Conservation (phyloP, 2,888 invertebrate genomes). For the Didymodactylos carnosus region DNA sequence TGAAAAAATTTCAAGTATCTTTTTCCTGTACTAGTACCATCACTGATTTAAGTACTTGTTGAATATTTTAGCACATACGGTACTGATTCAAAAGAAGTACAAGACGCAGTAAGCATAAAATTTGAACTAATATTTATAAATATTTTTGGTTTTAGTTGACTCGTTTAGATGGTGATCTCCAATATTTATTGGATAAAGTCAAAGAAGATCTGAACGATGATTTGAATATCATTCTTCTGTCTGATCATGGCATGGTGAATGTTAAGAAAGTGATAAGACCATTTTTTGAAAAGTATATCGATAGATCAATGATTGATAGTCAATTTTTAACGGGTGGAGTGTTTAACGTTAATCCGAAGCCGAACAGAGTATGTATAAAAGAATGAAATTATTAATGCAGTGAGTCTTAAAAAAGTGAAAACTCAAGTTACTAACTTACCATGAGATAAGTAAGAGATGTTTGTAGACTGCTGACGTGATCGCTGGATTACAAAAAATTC, state of each 20-base stretch:
- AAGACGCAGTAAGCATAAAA: not conserved
- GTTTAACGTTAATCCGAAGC: not conserved
- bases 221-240: not conserved
- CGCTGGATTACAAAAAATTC: not conserved
- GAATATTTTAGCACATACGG: too few species aligned
- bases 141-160: not conserved
- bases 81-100: not conserved
- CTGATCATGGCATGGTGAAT: not conserved
- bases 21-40: too few species aligned
- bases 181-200: not conserved
- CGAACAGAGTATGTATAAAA: too few species aligned
- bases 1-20: too few species aligned
- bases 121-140: not conserved
- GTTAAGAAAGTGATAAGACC: not conserved
- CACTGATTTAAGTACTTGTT: too few species aligned
- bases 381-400: not conserved
- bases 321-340: not conserved
- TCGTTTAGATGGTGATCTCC: not conserved
- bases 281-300: not conserved
- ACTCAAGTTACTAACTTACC: too few species aligned
- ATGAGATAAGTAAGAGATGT: too few species aligned
- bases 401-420: too few species aligned
- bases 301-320: not conserved
- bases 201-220: not conserved
- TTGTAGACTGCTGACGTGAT: not conserved